A percentile compares a stretch with the other conserved stretches of the same genome.
These are phyloP conservation scores for Calliopum simillimum DNA, from an alignment of 2,888 invertebrate genomes.

Conservation along the genomic window DNA sequence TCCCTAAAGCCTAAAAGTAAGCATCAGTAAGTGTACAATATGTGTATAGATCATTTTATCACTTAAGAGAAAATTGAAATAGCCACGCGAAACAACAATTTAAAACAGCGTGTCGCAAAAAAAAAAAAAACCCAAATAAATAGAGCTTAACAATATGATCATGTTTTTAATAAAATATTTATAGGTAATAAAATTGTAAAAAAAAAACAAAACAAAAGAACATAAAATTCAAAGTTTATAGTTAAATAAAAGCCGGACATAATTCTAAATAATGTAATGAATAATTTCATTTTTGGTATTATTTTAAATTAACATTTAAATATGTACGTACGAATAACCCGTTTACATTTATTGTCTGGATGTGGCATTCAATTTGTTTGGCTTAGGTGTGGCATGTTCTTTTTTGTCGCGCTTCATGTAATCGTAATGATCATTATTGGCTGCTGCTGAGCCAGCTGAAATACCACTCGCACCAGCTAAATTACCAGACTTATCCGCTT, in stretches of 20 bases:
- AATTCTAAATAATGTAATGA: conserved; percentile 28
- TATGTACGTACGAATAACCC: neutral
- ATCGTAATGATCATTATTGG: conserved; percentile 48
- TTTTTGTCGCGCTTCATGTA: conserved; percentile 58
- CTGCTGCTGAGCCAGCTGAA: conserved; percentile 32
- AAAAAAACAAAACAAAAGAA: neutral
- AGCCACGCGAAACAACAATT: too few species aligned
- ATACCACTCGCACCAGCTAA: conserved; percentile 19
- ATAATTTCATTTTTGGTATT: conserved; percentile 34
- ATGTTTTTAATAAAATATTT: neutral
- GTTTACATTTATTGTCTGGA: conserved; percentile 18
- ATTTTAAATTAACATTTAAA: neutral
- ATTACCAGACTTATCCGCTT: conserved; percentile 43
- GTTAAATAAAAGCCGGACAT: conserved; percentile 10
- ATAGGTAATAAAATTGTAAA: conserved; percentile 1
- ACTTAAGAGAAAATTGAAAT: too few species aligned
- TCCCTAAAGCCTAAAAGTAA: too few species aligned
- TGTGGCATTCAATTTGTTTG: conserved; percentile 40
- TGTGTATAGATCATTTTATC: too few species aligned
- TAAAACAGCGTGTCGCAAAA: too few species aligned
- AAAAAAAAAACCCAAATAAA: too few species aligned
- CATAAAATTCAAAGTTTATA: conserved; percentile 2
- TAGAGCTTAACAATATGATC: too few species aligned
- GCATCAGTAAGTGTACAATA: too few species aligned
- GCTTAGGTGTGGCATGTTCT: conserved; percentile 52